These are phyloP conservation scores for Lagopus muta DNA, from an alignment of 2,113 vertebrate species.

Conservation along the genomic window DNA sequence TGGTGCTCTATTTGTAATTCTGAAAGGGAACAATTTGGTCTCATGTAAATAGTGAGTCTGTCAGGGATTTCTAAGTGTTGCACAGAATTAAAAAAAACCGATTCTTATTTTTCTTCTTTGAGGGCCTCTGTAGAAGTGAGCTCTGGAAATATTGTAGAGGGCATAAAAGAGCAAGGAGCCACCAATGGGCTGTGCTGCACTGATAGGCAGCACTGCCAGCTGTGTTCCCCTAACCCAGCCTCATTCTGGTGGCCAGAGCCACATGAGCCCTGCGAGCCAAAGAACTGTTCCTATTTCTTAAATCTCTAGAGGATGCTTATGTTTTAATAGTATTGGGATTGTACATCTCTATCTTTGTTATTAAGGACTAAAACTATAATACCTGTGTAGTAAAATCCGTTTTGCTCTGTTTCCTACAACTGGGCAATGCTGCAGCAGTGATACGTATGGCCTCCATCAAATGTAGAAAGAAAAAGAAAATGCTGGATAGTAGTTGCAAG, in stretches of 20 bases:
- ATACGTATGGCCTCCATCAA: neutral
- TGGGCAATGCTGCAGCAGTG: neutral
- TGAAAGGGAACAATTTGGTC: conserved; percentile 30
- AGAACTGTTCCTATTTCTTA: neutral
- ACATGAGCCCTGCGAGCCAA: neutral
- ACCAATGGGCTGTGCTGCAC: too few relatives aligned
- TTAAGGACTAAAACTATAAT: neutral
- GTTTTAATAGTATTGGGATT: neutral
- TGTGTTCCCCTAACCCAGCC: neutral
- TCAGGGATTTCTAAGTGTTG: conserved; percentile 29
- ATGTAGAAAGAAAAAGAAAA: neutral
- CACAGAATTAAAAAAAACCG: conserved; percentile 1
- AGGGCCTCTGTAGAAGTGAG: neutral
- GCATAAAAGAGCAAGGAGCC: neutral
- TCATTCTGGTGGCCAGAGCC: neutral
- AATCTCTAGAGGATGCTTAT: neutral
- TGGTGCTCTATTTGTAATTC: conserved; percentile 47
- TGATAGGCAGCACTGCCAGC: neutral
- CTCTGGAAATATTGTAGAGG: neutral
- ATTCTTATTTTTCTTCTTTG: neutral
- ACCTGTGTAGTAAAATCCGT: neutral
- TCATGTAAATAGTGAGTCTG: conserved; percentile 31
- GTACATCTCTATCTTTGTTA: neutral
- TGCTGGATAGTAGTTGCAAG: neutral
- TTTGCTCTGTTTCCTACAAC: neutral